Conservation (phyloP, 2,113 vertebrate genomes). For the Peucedramus taeniatus region DNA sequence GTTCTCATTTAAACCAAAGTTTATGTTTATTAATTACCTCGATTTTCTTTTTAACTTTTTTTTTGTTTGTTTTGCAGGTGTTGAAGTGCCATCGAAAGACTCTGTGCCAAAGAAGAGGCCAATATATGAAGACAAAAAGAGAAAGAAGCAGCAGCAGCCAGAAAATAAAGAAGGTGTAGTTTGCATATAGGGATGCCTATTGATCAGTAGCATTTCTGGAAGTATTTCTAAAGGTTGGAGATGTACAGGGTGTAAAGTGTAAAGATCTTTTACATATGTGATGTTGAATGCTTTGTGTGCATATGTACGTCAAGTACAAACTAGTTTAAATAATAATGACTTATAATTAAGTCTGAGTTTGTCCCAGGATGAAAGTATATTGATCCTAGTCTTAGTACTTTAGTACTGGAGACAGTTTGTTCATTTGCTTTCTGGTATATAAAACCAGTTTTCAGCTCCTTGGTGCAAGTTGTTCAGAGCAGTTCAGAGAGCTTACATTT, state of each 20-base stretch:
- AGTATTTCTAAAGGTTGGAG: neutral
- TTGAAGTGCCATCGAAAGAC: constrained; percentile 98
- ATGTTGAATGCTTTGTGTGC: neutral
- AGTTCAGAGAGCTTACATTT: neutral
- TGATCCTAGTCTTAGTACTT: neutral
- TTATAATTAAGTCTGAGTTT: neutral
- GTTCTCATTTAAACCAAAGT: neutral
- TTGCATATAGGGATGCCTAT: neutral
- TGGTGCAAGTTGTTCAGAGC: neutral
- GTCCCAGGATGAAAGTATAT: neutral
- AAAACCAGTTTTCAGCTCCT: neutral
- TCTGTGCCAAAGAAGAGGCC: constrained; percentile 95
- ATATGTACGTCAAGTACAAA: neutral
- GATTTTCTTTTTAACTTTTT: neutral
- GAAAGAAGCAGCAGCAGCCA: constrained; percentile 83
- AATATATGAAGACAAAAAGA: constrained; percentile 92
- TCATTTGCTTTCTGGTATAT: neutral
- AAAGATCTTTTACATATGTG: neutral
- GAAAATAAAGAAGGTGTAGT: constrained; percentile 85
- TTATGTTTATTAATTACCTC: neutral
- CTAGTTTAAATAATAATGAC: neutral
- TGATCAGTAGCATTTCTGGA: neutral
- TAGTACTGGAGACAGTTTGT: neutral
- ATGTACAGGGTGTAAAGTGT: neutral
- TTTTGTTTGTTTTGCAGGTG: constrained; percentile 70